Conservation (phyloP, 2,113 vertebrate genomes). For the Mormyrus iriodes region DNA sequence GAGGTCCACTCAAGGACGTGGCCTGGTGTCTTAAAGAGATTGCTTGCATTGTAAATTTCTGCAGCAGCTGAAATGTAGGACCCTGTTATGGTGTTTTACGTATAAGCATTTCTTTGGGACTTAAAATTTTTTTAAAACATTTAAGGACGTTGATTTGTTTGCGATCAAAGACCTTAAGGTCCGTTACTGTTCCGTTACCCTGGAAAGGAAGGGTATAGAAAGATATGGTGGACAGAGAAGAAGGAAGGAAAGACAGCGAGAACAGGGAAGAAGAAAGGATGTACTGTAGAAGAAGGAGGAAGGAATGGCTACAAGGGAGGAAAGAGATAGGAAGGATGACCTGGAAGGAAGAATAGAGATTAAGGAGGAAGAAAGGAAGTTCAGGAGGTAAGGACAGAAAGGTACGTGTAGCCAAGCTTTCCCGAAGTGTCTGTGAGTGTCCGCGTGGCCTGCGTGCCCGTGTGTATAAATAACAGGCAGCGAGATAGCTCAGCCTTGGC, state of each 20-base stretch:
- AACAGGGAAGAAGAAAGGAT: neutral
- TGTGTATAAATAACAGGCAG: conserved; percentile 46
- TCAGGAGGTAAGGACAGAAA: neutral
- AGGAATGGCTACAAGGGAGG: neutral
- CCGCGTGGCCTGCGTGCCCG: conserved; percentile 7
- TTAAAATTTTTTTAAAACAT: neutral
- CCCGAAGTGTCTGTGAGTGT: neutral
- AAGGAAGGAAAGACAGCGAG: neutral
- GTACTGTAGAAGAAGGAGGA: neutral
- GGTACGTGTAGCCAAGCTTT: neutral
- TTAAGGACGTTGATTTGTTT: neutral
- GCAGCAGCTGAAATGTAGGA: neutral
- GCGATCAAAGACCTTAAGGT: neutral
- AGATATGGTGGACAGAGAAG: neutral
- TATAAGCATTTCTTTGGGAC: neutral
- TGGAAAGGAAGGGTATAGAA: neutral
- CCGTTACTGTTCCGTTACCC: neutral
- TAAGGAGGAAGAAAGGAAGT: neutral
- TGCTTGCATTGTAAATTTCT: neutral
- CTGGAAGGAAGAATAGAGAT: neutral
- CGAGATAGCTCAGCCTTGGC: conserved; percentile 57
- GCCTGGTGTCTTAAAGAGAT: neutral
- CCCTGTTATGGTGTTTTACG: neutral
- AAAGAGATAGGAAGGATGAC: neutral
- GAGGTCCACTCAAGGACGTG: neutral